Evolutionary conservation across 2,113 vertebrate species (phyloP).

Genomic region (Erpornis zantholeuca): DNA sequence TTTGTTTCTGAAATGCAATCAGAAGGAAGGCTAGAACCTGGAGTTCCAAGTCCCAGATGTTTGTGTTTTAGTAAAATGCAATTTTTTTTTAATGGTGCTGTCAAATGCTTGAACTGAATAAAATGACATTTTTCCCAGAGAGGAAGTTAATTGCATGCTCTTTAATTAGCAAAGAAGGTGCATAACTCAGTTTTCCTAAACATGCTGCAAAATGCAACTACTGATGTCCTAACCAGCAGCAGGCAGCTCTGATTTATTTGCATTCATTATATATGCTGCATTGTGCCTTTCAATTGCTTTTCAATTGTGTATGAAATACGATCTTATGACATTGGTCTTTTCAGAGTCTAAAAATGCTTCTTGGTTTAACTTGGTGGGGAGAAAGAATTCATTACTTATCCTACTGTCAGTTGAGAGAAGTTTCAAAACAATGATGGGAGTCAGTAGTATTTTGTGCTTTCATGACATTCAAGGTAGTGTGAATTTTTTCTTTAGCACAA

Average conservation of each 20-base stretch:
- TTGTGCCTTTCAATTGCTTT: neutral
- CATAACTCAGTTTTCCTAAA: neutral
- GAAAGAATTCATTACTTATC: neutral
- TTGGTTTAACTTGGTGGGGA: neutral
- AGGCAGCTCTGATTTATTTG: neutral
- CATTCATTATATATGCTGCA: neutral
- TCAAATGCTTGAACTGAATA: neutral
- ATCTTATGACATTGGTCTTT: neutral
- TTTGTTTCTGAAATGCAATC: conserved; percentile 42
- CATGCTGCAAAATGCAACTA: neutral
- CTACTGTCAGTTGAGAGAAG: neutral
- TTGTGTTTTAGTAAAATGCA: neutral
- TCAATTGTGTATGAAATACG: neutral
- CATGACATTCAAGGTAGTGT: neutral
- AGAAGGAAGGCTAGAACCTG: neutral
- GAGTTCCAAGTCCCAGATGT: neutral
- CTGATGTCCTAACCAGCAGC: neutral
- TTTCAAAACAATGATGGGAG: neutral
- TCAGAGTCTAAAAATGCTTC: neutral
- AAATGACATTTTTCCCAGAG: neutral
- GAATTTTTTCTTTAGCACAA: neutral
- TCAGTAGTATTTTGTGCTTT: neutral
- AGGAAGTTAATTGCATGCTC: neutral
- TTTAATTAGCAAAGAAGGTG: neutral
- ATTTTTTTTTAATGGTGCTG: neutral